Percentiles rank a stretch among this genome's conserved stretches.
phyloP scores from a whole-genome alignment of 2,797 vertebrate species.

The Pipistrellus pipistrellus region DNA sequence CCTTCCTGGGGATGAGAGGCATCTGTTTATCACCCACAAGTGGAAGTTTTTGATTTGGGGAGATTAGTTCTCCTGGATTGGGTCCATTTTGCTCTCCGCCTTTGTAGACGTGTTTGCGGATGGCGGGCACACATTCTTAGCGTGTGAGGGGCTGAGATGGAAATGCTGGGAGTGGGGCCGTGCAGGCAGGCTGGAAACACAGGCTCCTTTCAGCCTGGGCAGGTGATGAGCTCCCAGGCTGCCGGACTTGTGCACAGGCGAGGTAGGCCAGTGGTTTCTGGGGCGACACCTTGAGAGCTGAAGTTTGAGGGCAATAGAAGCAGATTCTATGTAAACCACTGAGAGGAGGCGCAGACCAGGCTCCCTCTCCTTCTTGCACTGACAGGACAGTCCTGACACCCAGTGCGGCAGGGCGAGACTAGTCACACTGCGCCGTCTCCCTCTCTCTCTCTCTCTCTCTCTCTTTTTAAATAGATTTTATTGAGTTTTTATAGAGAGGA shows the following conservation, averaged over 20 bases:
- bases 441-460: too few species aligned
- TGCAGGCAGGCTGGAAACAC: neutral
- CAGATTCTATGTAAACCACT: neutral
- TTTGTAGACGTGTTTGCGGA: slow-evolving; percentile 14
- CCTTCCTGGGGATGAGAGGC: slow-evolving; percentile 83
- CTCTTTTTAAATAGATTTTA: too few species aligned
- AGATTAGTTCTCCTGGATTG: slow-evolving; percentile 82
- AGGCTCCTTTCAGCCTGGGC: neutral
- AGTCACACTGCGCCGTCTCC: neutral
- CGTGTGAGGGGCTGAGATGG: rapidly evolving
- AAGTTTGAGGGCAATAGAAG: neutral
- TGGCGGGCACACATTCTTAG: neutral
- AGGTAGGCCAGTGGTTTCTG: neutral
- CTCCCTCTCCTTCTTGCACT: neutral
- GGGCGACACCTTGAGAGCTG: neutral
- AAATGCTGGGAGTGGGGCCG: neutral
- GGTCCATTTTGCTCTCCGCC: slow-evolving; percentile 63
- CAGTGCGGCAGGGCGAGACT: rapidly evolving
- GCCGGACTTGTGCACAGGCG: neutral
- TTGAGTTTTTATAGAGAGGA: too few species aligned
- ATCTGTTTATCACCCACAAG: slow-evolving; percentile 80
- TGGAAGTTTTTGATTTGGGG: slow-evolving; percentile 77
- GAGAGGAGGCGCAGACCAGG: neutral
- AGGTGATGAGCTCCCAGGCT: too few species aligned
- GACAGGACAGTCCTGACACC: neutral